These are phyloP conservation scores for Mayetiola destructor DNA, from an alignment of 2,888 invertebrate genomes.

Conservation along the genomic window DNA sequence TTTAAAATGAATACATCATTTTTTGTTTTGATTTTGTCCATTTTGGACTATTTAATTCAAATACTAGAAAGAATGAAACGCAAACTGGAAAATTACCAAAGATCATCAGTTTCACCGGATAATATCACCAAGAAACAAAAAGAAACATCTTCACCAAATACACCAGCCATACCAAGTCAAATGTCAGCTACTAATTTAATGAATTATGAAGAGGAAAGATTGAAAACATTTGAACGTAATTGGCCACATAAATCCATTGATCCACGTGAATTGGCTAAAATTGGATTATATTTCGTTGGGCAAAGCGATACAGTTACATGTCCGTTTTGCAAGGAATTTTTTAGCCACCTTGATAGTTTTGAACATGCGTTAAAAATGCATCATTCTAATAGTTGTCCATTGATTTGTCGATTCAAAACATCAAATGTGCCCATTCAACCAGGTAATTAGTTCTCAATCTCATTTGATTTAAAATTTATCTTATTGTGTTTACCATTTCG, in stretches of 20 bases:
- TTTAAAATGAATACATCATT: neutral
- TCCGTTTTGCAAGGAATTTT: slow-evolving; percentile 2
- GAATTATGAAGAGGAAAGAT: neutral
- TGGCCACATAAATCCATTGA: neutral
- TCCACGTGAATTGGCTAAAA: slow-evolving; percentile 4
- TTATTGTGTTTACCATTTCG: neutral
- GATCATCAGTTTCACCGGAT: slow-evolving; percentile 4
- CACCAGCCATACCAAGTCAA: neutral
- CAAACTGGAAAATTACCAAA: neutral
- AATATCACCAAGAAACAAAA: neutral
- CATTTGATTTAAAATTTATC: slow-evolving; percentile 4
- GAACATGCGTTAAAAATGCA: neutral
- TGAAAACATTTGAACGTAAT: neutral
- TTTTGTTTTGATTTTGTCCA: neutral
- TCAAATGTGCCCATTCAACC: slow-evolving; percentile 1
- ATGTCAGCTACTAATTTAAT: neutral
- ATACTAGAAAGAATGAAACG: slow-evolving; percentile 3
- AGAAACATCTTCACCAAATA: slow-evolving; percentile 3
- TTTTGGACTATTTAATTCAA: neutral
- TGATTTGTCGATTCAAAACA: slow-evolving; percentile 4
- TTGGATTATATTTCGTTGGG: slow-evolving; percentile 6
- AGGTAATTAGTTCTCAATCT: neutral
- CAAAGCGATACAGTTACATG: neutral
- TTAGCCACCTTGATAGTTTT: neutral
- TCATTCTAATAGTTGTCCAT: slow-evolving; percentile 1